phyloP scores from a whole-genome alignment of 2,888 invertebrate genomes.

The Oegoconia quadripuncta region DNA sequence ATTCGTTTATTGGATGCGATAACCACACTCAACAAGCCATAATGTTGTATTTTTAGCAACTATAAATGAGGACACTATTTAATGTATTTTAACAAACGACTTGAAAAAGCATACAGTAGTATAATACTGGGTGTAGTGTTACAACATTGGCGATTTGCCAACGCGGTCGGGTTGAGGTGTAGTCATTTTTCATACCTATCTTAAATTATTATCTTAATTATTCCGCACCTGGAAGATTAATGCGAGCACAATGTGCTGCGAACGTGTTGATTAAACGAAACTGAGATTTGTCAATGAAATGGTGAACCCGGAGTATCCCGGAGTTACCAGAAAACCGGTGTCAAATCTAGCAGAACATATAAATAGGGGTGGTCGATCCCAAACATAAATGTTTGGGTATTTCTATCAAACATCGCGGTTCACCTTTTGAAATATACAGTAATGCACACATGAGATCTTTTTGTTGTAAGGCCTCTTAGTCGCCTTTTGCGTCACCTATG shows the following conservation, averaged over 20 bases:
- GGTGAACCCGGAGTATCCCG: not conserved
- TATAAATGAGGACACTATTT: conserved; percentile 23
- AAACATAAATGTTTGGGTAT: too few species aligned
- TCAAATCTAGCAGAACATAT: not conserved
- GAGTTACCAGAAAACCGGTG: not conserved
- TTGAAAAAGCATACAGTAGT: conserved; percentile 18
- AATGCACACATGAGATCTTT: too few species aligned
- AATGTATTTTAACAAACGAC: conserved; percentile 14
- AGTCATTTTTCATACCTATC: conserved; percentile 17
- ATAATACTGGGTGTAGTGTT: conserved; percentile 18
- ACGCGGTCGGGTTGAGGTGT: conserved; percentile 7
- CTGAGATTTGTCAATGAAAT: not conserved
- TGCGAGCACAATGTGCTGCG: not conserved
- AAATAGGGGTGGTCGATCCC: too few species aligned
- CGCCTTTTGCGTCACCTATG: too few species aligned
- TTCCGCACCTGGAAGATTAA: conserved; percentile 11
- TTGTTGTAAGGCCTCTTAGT: too few species aligned
- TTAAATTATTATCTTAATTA: conserved; percentile 17
- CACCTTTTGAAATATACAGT: too few species aligned
- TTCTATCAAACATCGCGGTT: too few species aligned
- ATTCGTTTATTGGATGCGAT: not conserved
- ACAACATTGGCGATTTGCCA: conserved; percentile 22
- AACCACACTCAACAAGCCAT: conserved; percentile 1
- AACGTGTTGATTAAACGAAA: conserved; percentile 1
- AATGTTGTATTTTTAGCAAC: conserved; percentile 14